These are phyloP conservation scores for Malurus splendens DNA, from an alignment of 2,797 vertebrate genomes.

Conservation along the genomic window DNA sequence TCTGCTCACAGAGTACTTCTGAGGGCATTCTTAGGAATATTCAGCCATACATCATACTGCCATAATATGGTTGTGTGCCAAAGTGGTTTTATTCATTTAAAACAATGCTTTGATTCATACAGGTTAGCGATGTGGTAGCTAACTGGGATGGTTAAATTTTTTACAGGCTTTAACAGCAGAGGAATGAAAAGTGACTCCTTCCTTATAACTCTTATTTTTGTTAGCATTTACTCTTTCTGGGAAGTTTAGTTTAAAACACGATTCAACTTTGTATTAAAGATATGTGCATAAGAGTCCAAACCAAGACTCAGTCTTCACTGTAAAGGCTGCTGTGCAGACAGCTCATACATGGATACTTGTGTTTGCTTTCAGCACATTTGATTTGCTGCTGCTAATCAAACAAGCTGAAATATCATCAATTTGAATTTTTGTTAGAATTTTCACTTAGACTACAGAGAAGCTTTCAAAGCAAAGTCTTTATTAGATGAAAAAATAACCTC, in stretches of 20 bases:
- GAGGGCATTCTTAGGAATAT: neutral
- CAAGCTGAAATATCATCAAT: neutral
- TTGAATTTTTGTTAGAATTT: neutral
- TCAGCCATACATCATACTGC: neutral
- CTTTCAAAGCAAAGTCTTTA: neutral
- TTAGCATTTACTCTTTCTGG: neutral
- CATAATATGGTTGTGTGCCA: neutral
- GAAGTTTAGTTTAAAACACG: neutral
- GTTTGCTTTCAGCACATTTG: neutral
- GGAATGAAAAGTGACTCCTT: neutral
- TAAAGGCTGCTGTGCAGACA: neutral
- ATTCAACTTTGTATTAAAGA: neutral
- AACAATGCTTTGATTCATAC: constrained; percentile 5
- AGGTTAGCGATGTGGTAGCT: neutral
- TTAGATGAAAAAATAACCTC: neutral
- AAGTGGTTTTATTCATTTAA: neutral
- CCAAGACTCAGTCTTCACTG: neutral
- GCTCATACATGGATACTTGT: neutral
- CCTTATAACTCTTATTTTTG: neutral
- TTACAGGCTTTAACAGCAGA: neutral
- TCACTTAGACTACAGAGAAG: neutral
- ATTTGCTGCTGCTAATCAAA: neutral
- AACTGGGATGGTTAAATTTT: neutral
- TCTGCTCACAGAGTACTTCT: neutral
- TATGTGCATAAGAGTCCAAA: neutral